Evolutionary conservation across 1,140 invertebrate species (phyloP), one percentile per base, ranked within the genome.

Genomic region (Papilio polytes): DNA sequence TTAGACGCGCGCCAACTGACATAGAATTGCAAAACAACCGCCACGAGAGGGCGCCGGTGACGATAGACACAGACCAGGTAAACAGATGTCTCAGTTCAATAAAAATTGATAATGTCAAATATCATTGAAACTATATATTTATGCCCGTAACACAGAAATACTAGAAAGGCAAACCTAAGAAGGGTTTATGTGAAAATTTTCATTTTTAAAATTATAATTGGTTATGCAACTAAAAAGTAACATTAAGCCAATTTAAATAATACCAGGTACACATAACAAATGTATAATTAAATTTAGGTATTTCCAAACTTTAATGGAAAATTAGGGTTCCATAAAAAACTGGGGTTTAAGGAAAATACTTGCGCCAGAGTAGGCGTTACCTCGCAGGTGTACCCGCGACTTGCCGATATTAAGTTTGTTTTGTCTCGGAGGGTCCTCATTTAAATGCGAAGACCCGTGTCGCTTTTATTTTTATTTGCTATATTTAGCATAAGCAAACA

Each of bases 341-440:
- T 53, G 18, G 18, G 51, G 18, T 53, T 48, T 8, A 18, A 2
- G 53, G 18, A 7, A 15, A 51, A 15, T 51, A 51, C 13, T 51
- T 3, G 18, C 2, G 15, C 1, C 46, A n/a, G 18, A 56, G 53
- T 56, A 56, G 18, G 53, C 53, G 53, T 56, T 73, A 44, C 70
- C 6, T 20, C 44, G 31, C 70, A 48, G 12, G 36, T 72, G 31
- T 13, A 36, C 3, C 48, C 46, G 9, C 15, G 13, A 6, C 79
- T 73, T 48, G 66, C 26, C 79, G 66, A 80, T 80, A 80, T 80
- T 80, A 73, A 80, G 77, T 82, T 82, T 82, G 81, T 78, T 63
- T 80, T 59, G 77, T 76, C 81, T 78, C 70, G 76, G 26, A 66
- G 74, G 63, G 76, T 74, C 59, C 59, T 41, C 22, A 80, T 80